These are phyloP conservation scores for Sphenodon punctatus DNA, from an alignment of 2,797 vertebrate genomes.

Conservation along the genomic window DNA sequence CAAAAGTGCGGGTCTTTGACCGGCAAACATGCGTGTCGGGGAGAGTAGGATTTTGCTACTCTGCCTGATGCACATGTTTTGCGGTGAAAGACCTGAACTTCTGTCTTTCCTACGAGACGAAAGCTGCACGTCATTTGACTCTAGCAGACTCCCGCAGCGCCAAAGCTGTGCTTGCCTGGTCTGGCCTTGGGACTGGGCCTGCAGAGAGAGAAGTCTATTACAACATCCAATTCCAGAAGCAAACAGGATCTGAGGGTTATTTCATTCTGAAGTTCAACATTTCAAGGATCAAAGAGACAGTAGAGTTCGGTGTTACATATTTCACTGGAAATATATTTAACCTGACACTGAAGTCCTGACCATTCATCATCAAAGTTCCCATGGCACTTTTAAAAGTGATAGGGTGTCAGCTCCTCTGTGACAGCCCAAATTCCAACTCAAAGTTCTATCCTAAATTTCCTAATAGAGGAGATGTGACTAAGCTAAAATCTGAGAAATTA, in stretches of 20 bases:
- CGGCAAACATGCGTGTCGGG: too few relatives aligned
- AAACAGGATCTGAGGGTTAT: background rate
- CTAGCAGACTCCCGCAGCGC: too few relatives aligned
- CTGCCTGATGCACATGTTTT: too few relatives aligned
- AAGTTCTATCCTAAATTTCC: background rate
- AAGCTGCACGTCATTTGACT: too few relatives aligned
- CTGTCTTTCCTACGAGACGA: too few relatives aligned
- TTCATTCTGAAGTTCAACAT: background rate
- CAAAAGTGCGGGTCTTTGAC: too few relatives aligned
- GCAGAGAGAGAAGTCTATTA: too few relatives aligned
- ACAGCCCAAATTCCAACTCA: background rate
- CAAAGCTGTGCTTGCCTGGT: too few relatives aligned
- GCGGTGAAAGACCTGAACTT: too few relatives aligned
- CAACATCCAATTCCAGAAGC: background rate
- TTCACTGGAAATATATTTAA: background rate
- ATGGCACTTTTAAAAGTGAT: background rate
- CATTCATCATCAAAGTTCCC: background rate
- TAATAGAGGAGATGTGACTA: background rate
- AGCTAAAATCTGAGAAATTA: background rate
- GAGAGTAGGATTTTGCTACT: too few relatives aligned
- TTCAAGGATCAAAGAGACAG: background rate
- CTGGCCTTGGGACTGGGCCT: too few relatives aligned
- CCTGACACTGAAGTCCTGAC: background rate
- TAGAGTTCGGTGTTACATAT: background rate
- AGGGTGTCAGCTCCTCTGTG: too few relatives aligned